Conservation (phyloP, 2,888 invertebrate species). For the Xylocampa areola region DNA sequence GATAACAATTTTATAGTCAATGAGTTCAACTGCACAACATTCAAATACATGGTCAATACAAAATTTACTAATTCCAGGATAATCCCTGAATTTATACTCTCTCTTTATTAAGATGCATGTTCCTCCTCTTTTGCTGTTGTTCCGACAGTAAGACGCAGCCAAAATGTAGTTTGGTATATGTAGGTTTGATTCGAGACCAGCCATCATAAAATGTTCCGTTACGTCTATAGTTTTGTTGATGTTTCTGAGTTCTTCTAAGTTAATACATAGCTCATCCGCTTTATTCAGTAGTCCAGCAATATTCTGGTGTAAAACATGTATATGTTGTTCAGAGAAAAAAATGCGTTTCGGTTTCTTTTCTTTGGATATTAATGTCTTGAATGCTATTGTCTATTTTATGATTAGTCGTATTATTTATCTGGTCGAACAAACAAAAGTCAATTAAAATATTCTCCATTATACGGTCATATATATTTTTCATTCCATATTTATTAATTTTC, state of each 20-base stretch:
- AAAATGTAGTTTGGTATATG: background rate
- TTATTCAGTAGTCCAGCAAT: background rate
- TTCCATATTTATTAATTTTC: too few species aligned
- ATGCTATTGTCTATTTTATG: too few species aligned
- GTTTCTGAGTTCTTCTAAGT: background rate
- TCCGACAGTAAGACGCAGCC: background rate
- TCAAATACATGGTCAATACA: background rate
- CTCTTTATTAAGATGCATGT: background rate
- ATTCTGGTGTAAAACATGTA: conserved; percentile 1
- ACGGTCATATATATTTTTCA: too few species aligned
- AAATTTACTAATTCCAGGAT: background rate
- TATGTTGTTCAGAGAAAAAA: background rate
- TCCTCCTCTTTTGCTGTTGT: background rate
- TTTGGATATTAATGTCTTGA: background rate
- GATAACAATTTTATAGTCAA: background rate
- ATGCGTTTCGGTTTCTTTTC: background rate
- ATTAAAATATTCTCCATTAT: too few species aligned
- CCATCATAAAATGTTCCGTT: conserved; percentile 1
- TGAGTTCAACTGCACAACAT: too few species aligned
- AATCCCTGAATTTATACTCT: background rate
- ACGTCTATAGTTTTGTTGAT: background rate
- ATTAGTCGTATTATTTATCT: too few species aligned
- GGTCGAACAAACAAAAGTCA: too few species aligned
- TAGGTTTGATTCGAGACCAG: background rate
- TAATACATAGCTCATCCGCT: background rate